These are phyloP conservation scores for Eonycteris spelaea DNA, from an alignment of 2,113 vertebrate species.

Conservation along the genomic window DNA sequence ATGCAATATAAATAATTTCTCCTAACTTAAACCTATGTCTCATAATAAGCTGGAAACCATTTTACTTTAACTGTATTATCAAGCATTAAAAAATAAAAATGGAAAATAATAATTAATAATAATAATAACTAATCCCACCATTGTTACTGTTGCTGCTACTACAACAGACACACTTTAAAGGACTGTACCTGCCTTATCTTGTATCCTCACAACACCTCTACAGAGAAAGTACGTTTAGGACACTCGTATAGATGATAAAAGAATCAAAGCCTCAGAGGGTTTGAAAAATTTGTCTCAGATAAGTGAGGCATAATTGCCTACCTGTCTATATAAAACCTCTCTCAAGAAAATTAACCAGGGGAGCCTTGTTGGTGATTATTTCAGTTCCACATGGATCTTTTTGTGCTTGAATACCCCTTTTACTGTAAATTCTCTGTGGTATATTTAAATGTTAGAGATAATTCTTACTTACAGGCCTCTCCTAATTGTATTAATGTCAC, in stretches of 20 bases:
- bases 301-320: background rate
- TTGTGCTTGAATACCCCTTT: background rate
- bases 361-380: background rate
- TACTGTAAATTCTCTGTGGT: background rate
- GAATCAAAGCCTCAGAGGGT: background rate
- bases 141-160: background rate
- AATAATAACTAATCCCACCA: background rate
- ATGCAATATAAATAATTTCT: background rate
- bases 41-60: background rate
- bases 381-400: background rate
- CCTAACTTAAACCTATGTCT: background rate
- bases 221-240: background rate
- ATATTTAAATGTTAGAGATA: slow-evolving; percentile 18
- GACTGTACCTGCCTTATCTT: background rate
- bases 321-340: background rate
- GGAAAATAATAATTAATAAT: background rate
- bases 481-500: slow-evolving; percentile 1
- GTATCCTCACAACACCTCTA: background rate
- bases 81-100: background rate
- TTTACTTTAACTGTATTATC: background rate
- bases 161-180: background rate
- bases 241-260: background rate
- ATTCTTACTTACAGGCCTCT: background rate
- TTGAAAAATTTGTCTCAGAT: background rate
- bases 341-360: background rate